phyloP scores from a whole-genome alignment of 2,888 invertebrate genomes.

The Encarsia formosa region DNA sequence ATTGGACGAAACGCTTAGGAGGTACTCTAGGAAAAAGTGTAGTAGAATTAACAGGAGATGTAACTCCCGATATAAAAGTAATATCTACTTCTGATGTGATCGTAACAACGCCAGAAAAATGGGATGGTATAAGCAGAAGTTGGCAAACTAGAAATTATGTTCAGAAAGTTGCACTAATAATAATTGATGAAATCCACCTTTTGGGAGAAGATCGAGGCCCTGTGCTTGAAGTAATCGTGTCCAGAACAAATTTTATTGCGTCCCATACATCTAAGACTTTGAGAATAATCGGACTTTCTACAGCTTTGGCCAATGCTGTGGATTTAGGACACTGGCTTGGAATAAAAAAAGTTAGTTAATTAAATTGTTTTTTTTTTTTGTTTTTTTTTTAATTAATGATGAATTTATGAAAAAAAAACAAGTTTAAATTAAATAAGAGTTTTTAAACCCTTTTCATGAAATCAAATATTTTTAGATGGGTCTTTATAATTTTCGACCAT shows the following conservation, averaged over 20 bases:
- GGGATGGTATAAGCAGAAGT: constrained; percentile 98
- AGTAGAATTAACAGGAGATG: constrained; percentile 93
- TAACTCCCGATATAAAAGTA: constrained; percentile 79
- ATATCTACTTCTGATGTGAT: constrained; percentile 86
- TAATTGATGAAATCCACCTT: constrained; percentile 98
- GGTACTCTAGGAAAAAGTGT: constrained; percentile 73
- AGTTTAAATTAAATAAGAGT: no score
- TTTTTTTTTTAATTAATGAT: no score
- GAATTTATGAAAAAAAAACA: no score
- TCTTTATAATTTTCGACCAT: constrained; percentile 95
- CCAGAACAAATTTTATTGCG: constrained; percentile 93
- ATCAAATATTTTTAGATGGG: constrained; percentile 64
- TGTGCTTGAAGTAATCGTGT: constrained; percentile 95
- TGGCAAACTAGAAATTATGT: constrained; percentile 98
- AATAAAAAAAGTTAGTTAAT: constrained; percentile 57
- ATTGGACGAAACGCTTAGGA: constrained; percentile 85
- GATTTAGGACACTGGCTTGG: constrained; percentile 96
- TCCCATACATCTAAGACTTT: constrained; percentile 79
- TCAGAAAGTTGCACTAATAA: constrained; percentile 80
- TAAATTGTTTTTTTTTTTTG: neutral
- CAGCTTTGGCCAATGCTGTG: constrained; percentile 94
- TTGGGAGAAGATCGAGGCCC: constrained; percentile 87
- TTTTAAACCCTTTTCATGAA: no score
- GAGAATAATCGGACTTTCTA: constrained; percentile 91
- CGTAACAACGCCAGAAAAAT: constrained; percentile 99